Conservation (phyloP, 1,140 invertebrate species). For the Bradysia coprophila region DNA sequence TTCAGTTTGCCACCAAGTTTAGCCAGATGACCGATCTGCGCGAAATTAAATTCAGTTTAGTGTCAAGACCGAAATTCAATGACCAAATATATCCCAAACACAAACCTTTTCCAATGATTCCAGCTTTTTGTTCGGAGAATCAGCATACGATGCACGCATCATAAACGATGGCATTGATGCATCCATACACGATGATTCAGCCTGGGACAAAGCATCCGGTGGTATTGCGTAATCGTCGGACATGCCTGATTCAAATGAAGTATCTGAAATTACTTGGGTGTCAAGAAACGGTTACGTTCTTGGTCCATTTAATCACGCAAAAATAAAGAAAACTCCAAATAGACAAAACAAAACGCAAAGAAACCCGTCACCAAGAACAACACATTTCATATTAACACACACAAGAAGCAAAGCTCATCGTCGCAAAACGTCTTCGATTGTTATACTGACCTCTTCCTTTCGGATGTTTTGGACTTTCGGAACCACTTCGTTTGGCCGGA, state of each 20-base stretch:
- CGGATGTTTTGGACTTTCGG: slow-evolving; percentile 34
- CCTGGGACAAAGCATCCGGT: slow-evolving; percentile 64
- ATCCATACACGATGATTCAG: slow-evolving; percentile 49
- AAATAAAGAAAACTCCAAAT: too few species aligned
- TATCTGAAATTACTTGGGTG: slow-evolving; percentile 41
- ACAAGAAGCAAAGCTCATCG: too few species aligned
- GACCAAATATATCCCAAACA: too few species aligned
- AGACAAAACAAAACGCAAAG: too few species aligned
- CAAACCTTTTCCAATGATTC: slow-evolving; percentile 79
- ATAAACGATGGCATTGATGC: slow-evolving; percentile 47
- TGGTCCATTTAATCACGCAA: too few species aligned
- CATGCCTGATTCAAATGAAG: slow-evolving; percentile 79
- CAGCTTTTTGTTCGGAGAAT: slow-evolving; percentile 45
- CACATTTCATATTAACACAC: too few species aligned
- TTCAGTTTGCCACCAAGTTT: slow-evolving; percentile 90
- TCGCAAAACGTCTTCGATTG: too few species aligned
- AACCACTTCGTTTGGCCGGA: slow-evolving; percentile 66
- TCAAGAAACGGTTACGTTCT: too few species aligned
- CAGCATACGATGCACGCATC: slow-evolving; percentile 40
- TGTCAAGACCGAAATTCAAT: neutral
- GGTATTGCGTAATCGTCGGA: slow-evolving; percentile 93
- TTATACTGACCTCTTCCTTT: slow-evolving; percentile 17
- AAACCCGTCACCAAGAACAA: slow-evolving; percentile 9
- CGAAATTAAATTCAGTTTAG: neutral
- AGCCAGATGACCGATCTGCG: slow-evolving; percentile 63